Evolutionary conservation across 2,113 vertebrate species (phyloP).

Genomic region (Dryoscopus gambensis): DNA sequence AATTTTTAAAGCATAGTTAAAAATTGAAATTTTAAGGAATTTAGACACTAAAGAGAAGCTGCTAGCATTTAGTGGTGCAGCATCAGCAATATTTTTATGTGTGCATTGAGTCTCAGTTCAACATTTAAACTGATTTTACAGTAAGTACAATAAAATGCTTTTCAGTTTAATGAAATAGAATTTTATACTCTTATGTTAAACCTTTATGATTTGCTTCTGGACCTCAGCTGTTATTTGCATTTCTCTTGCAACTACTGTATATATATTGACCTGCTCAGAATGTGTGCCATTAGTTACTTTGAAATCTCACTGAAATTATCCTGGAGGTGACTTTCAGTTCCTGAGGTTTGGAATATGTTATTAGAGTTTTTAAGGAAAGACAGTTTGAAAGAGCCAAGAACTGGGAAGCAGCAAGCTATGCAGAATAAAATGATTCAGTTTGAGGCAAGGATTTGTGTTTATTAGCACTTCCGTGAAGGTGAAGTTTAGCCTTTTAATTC

Average conservation of each 20-base stretch:
- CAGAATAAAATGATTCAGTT: background rate
- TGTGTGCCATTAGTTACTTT: background rate
- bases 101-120: background rate
- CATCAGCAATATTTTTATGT: background rate
- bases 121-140: background rate
- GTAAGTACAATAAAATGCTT: background rate
- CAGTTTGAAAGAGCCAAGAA: background rate
- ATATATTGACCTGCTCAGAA: background rate
- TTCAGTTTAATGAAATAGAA: background rate
- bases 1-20: background rate
- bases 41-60: background rate
- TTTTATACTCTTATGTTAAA: background rate
- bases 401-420: background rate
- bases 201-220: background rate
- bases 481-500: background rate
- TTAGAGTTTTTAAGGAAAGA: background rate
- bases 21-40: background rate
- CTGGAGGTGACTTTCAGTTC: background rate
- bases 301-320: background rate
- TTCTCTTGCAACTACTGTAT: background rate
- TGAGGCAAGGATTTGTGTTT: background rate
- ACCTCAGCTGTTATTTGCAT: background rate
- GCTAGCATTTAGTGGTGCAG: background rate
- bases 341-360: background rate
- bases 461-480: background rate